Evolutionary conservation across 2,888 invertebrate species (phyloP), one percentile per base, ranked within the genome.

Genomic region (Acleris cristana): DNA sequence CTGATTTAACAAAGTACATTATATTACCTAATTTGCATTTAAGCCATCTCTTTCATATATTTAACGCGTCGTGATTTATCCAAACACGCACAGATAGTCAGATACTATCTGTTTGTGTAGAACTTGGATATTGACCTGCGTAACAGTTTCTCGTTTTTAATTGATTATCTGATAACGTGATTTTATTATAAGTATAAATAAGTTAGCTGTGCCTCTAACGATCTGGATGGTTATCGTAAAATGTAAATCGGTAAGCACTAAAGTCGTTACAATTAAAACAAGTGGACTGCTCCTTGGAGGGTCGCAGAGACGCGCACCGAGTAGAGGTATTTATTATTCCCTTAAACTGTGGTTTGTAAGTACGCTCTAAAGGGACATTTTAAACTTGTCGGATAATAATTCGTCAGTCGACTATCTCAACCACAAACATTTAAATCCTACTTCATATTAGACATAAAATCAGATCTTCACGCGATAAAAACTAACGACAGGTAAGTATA

Each of bases 81-180:
- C 80, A 76, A 78, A 74, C 72, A 70, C 69, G 71, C 70, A 75
- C 73, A 75, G 82, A 84, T 84, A 76, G 72, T 77, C 73, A 75
- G 82, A 84, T 84, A 76, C 72, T 77, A 84, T 85, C 79, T 79
- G 74, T 69, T 73, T 77, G 78, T 73, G 80, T 77, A 72, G 76
- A 57, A 45, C 52, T 61, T 26, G 52, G 56, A 48, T 67, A 62
- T 62, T 58, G 65, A 65, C 51, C 67, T 62, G 57, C 54, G 62
- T 63, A 58, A 58, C 57, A 54, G 62, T 58, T 67, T 67, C 23
- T 63, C 26, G 63, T 67, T 58, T 54, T 67, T 67, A 63, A 67
- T 67, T 67, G 63, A 67, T 67, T 63, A 78, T 78, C 77, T 75
- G 77, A 78, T 78, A 79, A 75, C 66, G 72, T 34, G 65, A 74